Percentiles rank a stretch among this genome's conserved stretches.
Conservation (phyloP, 2,113 vertebrate species). For the Pogonocichla stellata region DNA sequence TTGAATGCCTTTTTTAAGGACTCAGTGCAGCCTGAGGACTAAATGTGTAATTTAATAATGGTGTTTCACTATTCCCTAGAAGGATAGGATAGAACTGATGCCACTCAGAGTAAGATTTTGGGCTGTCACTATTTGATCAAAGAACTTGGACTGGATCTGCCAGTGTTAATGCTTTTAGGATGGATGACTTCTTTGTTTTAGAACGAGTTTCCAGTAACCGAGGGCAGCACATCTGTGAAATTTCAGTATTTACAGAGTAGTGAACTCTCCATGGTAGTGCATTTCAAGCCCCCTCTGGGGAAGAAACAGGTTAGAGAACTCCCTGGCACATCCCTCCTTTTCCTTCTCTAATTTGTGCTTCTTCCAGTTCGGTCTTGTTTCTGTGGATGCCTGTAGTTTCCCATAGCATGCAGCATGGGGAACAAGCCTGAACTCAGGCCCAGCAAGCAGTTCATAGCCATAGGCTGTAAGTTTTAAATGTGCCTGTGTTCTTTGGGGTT, state of each 20-base stretch:
- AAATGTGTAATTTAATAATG: neutral
- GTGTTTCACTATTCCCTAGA: neutral
- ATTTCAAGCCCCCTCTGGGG: neutral
- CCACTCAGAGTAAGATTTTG: neutral
- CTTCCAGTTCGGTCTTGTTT: constrained; percentile 38
- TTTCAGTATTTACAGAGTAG: neutral
- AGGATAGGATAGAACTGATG: neutral
- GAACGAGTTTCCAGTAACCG: neutral
- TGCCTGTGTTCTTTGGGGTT: neutral
- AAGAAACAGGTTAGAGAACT: neutral
- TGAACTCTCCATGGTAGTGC: constrained; percentile 22
- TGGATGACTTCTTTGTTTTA: neutral
- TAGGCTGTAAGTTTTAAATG: neutral
- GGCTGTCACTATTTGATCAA: neutral
- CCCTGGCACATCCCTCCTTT: neutral
- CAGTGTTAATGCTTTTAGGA: neutral
- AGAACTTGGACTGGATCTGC: neutral
- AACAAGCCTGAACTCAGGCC: constrained; percentile 23
- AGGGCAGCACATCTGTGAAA: neutral
- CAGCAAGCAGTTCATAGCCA: neutral
- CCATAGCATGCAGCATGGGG: neutral
- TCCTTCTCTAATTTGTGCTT: neutral
- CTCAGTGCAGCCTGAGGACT: neutral
- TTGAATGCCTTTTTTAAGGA: neutral
- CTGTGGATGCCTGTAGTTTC: neutral